phyloP scores from a whole-genome alignment of 2,888 invertebrate species.

The Pammene aurita region DNA sequence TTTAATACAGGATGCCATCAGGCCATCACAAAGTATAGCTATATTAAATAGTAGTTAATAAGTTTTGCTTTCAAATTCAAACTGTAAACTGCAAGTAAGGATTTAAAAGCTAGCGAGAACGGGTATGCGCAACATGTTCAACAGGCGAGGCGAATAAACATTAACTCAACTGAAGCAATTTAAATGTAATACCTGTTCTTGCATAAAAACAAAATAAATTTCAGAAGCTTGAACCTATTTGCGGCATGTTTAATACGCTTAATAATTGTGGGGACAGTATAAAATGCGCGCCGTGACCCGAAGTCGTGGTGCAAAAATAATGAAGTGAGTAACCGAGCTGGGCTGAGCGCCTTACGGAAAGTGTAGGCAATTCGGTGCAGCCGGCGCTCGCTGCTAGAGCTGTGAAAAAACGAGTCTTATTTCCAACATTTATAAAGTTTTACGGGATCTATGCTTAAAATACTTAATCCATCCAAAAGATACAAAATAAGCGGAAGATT shows the following conservation, averaged over 20 bases:
- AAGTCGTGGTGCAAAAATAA: constrained; percentile 42
- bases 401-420: neutral
- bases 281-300: constrained; percentile 27
- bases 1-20: too few relatives aligned
- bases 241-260: constrained; percentile 34
- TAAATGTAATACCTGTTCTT: neutral
- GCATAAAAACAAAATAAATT: constrained; percentile 12
- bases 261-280: constrained; percentile 33
- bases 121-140: neutral
- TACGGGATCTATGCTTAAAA: too few relatives aligned
- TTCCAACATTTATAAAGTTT: too few relatives aligned
- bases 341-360: constrained; percentile 40
- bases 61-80: neutral
- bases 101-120: neutral
- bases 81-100: neutral
- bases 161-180: neutral
- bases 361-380: constrained; percentile 77
- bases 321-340: constrained; percentile 41
- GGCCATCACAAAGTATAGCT: too few relatives aligned
- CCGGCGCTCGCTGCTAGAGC: constrained; percentile 60
- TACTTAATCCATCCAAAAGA: too few relatives aligned
- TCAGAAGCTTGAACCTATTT: neutral
- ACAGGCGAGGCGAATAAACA: neutral
- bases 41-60: neutral
- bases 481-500: too few relatives aligned